Conservation (phyloP, 1,140 invertebrate genomes). For the Drosophila kohkoa region DNA sequence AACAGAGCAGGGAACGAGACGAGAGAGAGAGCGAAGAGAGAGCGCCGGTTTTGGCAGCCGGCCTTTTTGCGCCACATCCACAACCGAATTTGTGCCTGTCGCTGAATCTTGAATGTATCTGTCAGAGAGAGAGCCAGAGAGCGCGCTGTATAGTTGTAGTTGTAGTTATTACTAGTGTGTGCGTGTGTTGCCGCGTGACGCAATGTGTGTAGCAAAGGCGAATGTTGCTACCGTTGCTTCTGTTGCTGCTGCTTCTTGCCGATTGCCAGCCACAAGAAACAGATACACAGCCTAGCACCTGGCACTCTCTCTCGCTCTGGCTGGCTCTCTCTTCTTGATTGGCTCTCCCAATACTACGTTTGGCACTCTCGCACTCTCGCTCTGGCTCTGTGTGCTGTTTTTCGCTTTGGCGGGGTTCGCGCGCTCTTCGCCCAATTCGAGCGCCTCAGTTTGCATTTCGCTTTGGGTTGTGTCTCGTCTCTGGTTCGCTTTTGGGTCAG, state of each 20-base stretch:
- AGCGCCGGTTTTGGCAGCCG: conserved; percentile 55
- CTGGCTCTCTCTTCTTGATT: conserved; percentile 3
- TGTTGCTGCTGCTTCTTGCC: conserved; percentile 53
- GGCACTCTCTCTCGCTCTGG: conserved; percentile 16
- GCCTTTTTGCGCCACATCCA: conserved; percentile 64
- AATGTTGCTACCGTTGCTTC: conserved; percentile 46
- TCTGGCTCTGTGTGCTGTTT: background rate
- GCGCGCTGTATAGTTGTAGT: background rate
- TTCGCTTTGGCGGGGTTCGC: conserved; percentile 53
- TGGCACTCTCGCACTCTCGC: conserved; percentile 5
- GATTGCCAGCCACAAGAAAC: conserved; percentile 62
- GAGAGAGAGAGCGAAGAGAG: conserved; percentile 16
- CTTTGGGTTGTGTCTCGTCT: conserved; percentile 84
- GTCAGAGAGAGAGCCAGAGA: conserved; percentile 32
- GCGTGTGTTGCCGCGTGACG: conserved; percentile 64
- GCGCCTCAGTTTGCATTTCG: conserved; percentile 81
- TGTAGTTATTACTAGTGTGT: conserved; percentile 6
- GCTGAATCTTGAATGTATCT: conserved; percentile 50
- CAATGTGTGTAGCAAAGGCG: conserved; percentile 60
- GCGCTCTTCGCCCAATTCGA: conserved; percentile 61
- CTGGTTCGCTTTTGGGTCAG: conserved; percentile 80
- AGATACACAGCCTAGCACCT: conserved; percentile 57
- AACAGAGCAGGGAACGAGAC: conserved; percentile 8
- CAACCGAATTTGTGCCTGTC: conserved; percentile 32
- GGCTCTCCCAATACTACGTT: too few relatives aligned